Percentiles rank a stretch among this genome's conserved stretches.
phyloP scores from a whole-genome alignment of 1,140 invertebrate species.

The Lordiphosa clarofinis region DNA sequence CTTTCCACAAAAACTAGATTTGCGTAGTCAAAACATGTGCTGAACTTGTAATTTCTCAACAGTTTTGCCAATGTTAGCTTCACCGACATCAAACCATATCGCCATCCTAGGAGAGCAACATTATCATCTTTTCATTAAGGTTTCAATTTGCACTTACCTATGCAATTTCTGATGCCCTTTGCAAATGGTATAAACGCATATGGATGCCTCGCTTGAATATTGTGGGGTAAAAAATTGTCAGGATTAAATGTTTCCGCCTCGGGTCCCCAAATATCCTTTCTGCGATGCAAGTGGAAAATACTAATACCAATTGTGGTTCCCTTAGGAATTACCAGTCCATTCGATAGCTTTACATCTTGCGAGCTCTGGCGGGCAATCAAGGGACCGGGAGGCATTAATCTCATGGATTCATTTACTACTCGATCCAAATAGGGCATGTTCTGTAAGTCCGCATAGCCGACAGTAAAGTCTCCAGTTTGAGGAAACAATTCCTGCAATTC shows the following conservation, averaged over 20 bases:
- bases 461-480: conserved; percentile 61
- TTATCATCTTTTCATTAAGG: neutral
- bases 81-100: conserved; percentile 36
- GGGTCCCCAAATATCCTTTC: conserved; percentile 42
- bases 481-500: conserved; percentile 83
- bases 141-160: conserved; percentile 23
- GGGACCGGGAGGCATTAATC: conserved; percentile 71
- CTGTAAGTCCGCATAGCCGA: conserved; percentile 81
- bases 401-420: conserved; percentile 83
- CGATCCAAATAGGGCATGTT: conserved; percentile 84
- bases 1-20: conserved; percentile 49
- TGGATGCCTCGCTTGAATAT: conserved; percentile 34
- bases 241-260: conserved; percentile 62
- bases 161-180: conserved; percentile 56
- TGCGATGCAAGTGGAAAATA: conserved; percentile 49
- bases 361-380: conserved; percentile 23
- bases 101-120: conserved; percentile 41
- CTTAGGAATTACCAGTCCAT: conserved; percentile 35
- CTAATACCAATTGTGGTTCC: conserved; percentile 36
- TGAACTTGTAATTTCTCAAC: conserved; percentile 49
- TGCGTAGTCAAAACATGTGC: conserved; percentile 44
- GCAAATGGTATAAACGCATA: conserved; percentile 62
- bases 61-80: conserved; percentile 53
- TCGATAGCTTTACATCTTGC: conserved; percentile 35
- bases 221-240: conserved; percentile 55